Percentiles rank a stretch among this genome's conserved stretches.
Evolutionary conservation across 2,113 vertebrate species (phyloP).

Genomic region (Gallinago media): DNA sequence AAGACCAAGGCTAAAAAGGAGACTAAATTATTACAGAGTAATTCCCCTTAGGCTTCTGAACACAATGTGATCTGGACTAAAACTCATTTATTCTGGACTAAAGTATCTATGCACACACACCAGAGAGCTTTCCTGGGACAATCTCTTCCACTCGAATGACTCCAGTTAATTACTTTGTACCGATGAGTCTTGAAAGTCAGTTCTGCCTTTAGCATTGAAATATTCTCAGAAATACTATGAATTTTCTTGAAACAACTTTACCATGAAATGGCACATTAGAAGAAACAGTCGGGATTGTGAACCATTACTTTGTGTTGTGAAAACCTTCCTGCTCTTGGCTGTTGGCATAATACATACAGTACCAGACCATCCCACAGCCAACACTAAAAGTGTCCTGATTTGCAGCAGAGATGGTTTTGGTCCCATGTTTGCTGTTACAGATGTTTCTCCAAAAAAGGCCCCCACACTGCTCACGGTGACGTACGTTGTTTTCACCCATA

Average conservation of each 20-base stretch:
- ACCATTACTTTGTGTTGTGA: background rate
- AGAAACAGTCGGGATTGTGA: background rate
- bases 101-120: background rate
- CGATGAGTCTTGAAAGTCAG: constrained; percentile 27
- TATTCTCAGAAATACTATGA: background rate
- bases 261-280: background rate
- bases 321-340: background rate
- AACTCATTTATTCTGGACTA: background rate
- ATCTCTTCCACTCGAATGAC: constrained; percentile 7
- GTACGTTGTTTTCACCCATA: background rate
- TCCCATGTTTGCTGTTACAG: background rate
- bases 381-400: background rate
- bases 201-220: constrained; percentile 7
- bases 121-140: constrained; percentile 31
- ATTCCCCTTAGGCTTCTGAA: constrained; percentile 9
- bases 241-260: background rate
- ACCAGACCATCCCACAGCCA: background rate
- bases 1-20: background rate
- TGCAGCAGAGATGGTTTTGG: background rate
- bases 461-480: background rate
- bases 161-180: constrained; percentile 46
- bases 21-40: background rate
- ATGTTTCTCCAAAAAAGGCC: background rate
- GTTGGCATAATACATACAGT: background rate
- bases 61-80: background rate